Evolutionary conservation across 2,888 invertebrate genomes (phyloP).

Genomic region (Melanostoma mellinum): DNA sequence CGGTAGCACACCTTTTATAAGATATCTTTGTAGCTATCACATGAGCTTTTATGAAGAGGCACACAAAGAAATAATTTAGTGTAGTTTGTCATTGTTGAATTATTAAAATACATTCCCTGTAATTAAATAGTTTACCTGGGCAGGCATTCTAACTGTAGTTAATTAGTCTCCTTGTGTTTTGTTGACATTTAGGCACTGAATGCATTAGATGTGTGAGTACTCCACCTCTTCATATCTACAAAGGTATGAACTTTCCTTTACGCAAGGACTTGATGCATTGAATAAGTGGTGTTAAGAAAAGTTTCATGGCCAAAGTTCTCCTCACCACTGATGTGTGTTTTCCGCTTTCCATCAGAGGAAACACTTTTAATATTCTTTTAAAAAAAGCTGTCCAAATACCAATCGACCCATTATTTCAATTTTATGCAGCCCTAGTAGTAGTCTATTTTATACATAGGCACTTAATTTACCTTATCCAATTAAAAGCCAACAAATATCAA

Average conservation of each 20-base stretch:
- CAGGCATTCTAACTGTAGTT: not conserved
- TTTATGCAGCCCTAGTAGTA: constrained; percentile 16
- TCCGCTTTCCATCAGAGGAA: too few species aligned
- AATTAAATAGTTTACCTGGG: constrained; percentile 24
- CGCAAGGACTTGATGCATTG: too few species aligned
- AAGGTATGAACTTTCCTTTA: too few species aligned
- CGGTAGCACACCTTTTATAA: not conserved
- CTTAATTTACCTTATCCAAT: constrained; percentile 70
- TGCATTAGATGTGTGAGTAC: too few species aligned
- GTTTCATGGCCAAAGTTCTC: too few species aligned
- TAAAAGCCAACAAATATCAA: constrained; percentile 68
- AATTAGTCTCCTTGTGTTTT: not conserved
- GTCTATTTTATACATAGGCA: constrained; percentile 27
- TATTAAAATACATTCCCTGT: constrained; percentile 47
- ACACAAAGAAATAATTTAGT: constrained; percentile 46
- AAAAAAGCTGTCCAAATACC: not conserved
- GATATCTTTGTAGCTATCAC: not conserved
- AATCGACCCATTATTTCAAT: constrained; percentile 22
- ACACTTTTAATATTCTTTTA: too few species aligned
- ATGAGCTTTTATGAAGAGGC: not conserved
- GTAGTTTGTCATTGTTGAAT: constrained; percentile 48
- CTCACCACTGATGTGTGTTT: too few species aligned
- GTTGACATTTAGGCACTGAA: not conserved
- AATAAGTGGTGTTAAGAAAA: too few species aligned
- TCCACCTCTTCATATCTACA: too few species aligned